Percentiles rank a stretch among this genome's conserved stretches.
Conservation (phyloP, 2,888 invertebrate genomes). For the Caenorhabditis sulstoni region DNA sequence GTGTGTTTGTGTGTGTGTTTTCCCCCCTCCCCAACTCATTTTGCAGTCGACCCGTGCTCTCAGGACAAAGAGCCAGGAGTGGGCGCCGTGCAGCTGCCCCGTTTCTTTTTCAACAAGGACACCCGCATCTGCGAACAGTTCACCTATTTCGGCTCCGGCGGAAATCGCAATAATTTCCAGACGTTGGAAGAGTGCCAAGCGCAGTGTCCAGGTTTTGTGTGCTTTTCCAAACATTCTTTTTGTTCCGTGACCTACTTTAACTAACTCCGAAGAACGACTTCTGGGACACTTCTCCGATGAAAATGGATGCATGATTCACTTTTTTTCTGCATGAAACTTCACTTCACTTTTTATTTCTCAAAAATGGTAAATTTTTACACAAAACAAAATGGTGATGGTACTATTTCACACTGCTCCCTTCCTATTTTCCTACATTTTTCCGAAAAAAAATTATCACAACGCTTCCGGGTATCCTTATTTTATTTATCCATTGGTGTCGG, state of each 20-base stretch:
- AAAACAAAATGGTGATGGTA: too few relatives aligned
- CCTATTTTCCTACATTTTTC: neutral
- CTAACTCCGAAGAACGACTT: too few relatives aligned
- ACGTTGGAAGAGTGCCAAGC: slow-evolving; percentile 77
- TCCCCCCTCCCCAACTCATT: neutral
- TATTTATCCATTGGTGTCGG: neutral
- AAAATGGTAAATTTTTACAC: too few relatives aligned
- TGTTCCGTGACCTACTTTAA: too few relatives aligned
- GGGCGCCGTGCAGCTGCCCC: slow-evolving; percentile 74
- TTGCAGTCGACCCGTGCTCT: slow-evolving; percentile 79
- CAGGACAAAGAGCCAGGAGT: slow-evolving; percentile 77
- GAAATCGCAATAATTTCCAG: slow-evolving; percentile 79
- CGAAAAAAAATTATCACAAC: neutral
- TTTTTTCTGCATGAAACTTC: neutral
- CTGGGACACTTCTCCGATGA: too few relatives aligned
- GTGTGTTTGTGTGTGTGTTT: slow-evolving; percentile 1
- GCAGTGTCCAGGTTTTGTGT: slow-evolving; percentile 75
- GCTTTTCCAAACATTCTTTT: slow-evolving; percentile 1
- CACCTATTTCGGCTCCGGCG: slow-evolving; percentile 78
- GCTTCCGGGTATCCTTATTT: neutral
- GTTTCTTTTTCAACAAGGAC: slow-evolving; percentile 77
- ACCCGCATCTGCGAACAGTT: slow-evolving; percentile 77
- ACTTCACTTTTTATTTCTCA: too few relatives aligned
- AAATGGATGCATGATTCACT: neutral
- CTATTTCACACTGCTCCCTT: too few relatives aligned